Base-by-base conservation (phyloP, 2,797 vertebrate genomes). In the Tauraco hartlaubi region DNA sequence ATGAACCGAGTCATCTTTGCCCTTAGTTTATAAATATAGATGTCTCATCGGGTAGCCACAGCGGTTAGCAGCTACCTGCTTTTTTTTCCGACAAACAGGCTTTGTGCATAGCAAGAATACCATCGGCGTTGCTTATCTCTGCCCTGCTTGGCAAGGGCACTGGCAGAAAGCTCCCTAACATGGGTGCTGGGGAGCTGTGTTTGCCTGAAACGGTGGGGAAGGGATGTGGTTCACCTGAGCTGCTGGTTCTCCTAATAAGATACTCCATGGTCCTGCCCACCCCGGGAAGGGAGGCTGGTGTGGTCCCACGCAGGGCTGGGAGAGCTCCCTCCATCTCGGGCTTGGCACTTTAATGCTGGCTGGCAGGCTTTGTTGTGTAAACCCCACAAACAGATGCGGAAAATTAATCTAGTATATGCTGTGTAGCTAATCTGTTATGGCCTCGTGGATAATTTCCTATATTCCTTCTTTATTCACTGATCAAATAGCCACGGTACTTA, bases 1-100 rank as follows among this genome's bases (percentile, higher is more conserved):
- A 88, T 43, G 92, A 94, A 67, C 33, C n/a, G 51, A 85, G 55
- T 91, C 95, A 37, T 88, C 87, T 83, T 85, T 48, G 85, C 55
- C 31, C 83, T 93, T 90, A 63, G 28, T 79, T 95, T 87, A 51
- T 74, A 44, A 88, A 90, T 72, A 73, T 15, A 85, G 93, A 28
- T 82, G 75, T 71, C 78, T 80, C 54, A 29, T 26, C 89, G 31
- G 58, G 22, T 28, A 35, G 79, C 80, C 61, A 19, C 46, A 16
- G 73, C 9, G 26, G 46, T 77, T 94, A 83, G 61, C 78, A 85
- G 76, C 74, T 88, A 88, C 87, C 93, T 91, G n/a, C 35, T 4
- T 51, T 79, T 91, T 68, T 85, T 92, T 58, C 80, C 41, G 46
- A 73, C 87, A 49, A 43, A 69, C 77, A 35, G 86, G 33, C 55